These are phyloP conservation scores for Drosophila meridiana DNA, from an alignment of 2,888 invertebrate species.

Conservation along the genomic window DNA sequence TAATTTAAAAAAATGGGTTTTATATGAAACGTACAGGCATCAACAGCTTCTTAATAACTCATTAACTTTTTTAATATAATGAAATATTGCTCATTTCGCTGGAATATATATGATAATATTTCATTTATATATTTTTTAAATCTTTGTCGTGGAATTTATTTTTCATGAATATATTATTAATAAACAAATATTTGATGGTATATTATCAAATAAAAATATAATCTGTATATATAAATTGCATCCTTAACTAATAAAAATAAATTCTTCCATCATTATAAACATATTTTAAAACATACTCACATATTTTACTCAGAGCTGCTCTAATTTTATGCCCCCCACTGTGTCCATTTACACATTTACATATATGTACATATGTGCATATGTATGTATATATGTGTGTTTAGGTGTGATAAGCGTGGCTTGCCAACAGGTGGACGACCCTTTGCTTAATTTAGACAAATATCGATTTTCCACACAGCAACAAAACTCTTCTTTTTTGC, in stretches of 20 bases:
- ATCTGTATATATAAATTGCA: no score
- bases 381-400: not conserved
- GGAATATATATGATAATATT: not conserved
- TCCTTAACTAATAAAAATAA: not conserved
- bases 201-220: no score
- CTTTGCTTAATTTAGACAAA: constrained; percentile 43
- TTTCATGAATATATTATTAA: no score
- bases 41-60: not conserved
- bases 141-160: not conserved
- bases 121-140: not conserved
- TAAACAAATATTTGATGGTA: no score
- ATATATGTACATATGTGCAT: not conserved
- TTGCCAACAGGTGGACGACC: constrained; percentile 69
- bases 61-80: not conserved
- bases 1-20: not conserved
- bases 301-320: not conserved
- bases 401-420: constrained; percentile 35
- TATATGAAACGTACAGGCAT: no score
- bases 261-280: not conserved
- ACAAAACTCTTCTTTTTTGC: not conserved
- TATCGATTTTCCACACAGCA: constrained; percentile 51
- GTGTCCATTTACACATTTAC: constrained; percentile 6
- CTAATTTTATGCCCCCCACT: constrained; percentile 9
- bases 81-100: not conserved
- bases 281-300: not conserved